Evolutionary conservation across 2,888 invertebrate species (phyloP).

Genomic region (Willowsia nigromaculata): DNA sequence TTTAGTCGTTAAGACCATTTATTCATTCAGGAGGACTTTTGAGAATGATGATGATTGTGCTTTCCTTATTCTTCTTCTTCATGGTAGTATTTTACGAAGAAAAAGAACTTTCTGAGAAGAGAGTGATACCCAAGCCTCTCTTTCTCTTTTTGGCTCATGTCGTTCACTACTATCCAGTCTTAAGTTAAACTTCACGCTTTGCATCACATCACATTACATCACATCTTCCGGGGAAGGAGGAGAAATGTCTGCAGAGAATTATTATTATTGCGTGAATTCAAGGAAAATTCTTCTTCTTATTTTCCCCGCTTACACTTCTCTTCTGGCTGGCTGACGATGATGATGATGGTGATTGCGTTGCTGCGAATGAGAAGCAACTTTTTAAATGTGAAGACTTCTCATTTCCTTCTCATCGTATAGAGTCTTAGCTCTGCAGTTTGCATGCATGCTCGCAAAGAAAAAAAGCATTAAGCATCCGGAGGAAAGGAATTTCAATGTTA

Average conservation of each 20-base stretch:
- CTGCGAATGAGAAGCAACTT: constrained; percentile 17
- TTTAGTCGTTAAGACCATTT: constrained; percentile 50
- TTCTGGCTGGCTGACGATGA: neutral
- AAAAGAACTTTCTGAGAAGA: neutral
- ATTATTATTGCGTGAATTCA: constrained; percentile 59
- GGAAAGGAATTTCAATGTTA: constrained; percentile 15
- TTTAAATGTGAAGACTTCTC: constrained; percentile 18
- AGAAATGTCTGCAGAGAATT: constrained; percentile 56
- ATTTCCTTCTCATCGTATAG: neutral
- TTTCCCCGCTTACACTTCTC: neutral
- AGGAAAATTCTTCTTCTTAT: constrained; percentile 32
- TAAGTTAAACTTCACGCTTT: constrained; percentile 30
- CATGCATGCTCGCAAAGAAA: neutral
- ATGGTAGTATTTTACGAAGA: neutral
- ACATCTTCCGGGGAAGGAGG: constrained; percentile 37
- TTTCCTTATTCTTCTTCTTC: constrained; percentile 14
- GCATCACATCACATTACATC: constrained; percentile 48
- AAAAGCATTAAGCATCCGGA: neutral
- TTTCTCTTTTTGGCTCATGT: neutral
- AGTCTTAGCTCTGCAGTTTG: neutral
- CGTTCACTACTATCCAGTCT: neutral
- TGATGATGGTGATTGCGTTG: neutral
- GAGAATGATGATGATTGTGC: neutral
- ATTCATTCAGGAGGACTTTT: constrained; percentile 11
- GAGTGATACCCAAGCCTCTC: neutral